A percentile compares a stretch with the other conserved stretches of the same genome.
Conservation (phyloP, 2,888 invertebrate species). For the Empis livida region DNA sequence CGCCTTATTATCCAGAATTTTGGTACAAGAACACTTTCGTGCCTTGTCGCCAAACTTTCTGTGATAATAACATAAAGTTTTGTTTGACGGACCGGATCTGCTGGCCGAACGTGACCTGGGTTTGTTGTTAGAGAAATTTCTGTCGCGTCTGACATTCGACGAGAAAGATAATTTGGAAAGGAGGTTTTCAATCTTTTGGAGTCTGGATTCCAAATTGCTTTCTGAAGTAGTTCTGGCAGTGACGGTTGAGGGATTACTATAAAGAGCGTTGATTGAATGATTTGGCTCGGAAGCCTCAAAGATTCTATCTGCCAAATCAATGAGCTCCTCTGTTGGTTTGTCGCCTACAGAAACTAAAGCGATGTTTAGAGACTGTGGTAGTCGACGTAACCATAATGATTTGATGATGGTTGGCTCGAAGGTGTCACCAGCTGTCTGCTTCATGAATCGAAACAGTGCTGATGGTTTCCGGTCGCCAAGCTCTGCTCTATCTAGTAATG, state of each 20-base stretch:
- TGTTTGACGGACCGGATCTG: too few relatives aligned
- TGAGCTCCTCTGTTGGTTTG: constrained; percentile 3
- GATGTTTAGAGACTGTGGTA: constrained; percentile 4
- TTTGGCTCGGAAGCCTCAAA: background rate
- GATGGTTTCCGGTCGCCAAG: constrained; percentile 4
- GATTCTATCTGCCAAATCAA: constrained; percentile 3
- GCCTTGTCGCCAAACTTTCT: constrained; percentile 1
- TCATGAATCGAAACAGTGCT: constrained; percentile 4
- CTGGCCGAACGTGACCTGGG: too few relatives aligned
- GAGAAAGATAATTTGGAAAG: too few relatives aligned
- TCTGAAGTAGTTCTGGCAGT: too few relatives aligned
- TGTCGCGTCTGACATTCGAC: too few relatives aligned
- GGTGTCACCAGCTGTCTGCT: constrained; percentile 1
- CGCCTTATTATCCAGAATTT: too few relatives aligned
- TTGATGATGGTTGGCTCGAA: constrained; percentile 1
- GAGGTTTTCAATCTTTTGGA: too few relatives aligned
- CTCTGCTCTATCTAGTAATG: constrained; percentile 3
- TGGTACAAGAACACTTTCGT: background rate
- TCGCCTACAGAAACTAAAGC: constrained; percentile 2
- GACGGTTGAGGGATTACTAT: too few relatives aligned
- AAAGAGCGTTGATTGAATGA: too few relatives aligned
- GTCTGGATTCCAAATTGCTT: too few relatives aligned
- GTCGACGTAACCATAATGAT: constrained; percentile 2
- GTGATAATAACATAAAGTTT: background rate
- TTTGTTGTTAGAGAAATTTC: too few relatives aligned